These are phyloP conservation scores for Drosophila longiperda DNA, from an alignment of 2,888 invertebrate species.

Conservation along the genomic window DNA sequence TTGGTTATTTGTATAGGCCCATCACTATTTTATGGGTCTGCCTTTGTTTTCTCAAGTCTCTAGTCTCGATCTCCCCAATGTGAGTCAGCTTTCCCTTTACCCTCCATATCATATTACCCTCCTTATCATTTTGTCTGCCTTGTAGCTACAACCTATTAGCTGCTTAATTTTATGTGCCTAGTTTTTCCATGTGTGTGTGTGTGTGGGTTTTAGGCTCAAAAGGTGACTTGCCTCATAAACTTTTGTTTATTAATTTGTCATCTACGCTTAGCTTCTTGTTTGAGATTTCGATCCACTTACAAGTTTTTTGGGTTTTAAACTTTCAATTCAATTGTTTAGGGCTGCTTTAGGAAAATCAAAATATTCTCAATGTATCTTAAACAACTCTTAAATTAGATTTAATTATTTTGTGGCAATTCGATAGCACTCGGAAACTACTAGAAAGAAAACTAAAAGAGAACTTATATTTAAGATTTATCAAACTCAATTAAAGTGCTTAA, in stretches of 20 bases:
- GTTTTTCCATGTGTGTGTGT: slow-evolving; percentile 16
- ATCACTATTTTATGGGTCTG: slow-evolving; percentile 46
- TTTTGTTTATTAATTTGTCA: slow-evolving; percentile 77
- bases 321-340: slow-evolving; percentile 2
- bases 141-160: slow-evolving; percentile 77
- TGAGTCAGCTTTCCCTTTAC: slow-evolving; percentile 1
- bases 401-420: neutral
- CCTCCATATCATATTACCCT: too few species aligned
- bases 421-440: too few species aligned
- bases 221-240: slow-evolving; percentile 49
- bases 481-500: neutral
- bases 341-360: neutral
- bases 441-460: too few species aligned
- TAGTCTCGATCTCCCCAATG: slow-evolving; percentile 40
- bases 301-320: slow-evolving; percentile 14
- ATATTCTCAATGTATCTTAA: neutral
- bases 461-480: neutral
- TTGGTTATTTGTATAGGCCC: slow-evolving; percentile 70
- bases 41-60: slow-evolving; percentile 24
- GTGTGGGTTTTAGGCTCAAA: slow-evolving; percentile 26
- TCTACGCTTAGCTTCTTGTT: slow-evolving; percentile 32
- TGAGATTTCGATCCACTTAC: slow-evolving; percentile 40
- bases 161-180: slow-evolving; percentile 62
- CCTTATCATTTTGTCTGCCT: slow-evolving; percentile 52
- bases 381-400: neutral